Evolutionary conservation across 2,113 vertebrate species (phyloP).

Genomic region (Perccottus glenii): DNA sequence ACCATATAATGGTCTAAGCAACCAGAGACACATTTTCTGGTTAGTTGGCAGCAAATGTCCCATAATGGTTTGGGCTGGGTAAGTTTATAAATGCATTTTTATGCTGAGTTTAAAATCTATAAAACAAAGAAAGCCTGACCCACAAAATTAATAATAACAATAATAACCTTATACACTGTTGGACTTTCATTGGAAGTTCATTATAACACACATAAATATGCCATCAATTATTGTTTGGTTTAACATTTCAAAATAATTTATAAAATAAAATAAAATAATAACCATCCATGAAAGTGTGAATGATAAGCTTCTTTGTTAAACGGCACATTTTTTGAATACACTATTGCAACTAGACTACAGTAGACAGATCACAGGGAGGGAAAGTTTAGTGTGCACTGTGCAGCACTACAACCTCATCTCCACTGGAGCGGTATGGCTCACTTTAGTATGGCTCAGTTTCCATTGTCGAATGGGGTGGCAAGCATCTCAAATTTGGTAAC

Average conservation of each 20-base stretch:
- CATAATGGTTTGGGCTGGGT: conserved; percentile 71
- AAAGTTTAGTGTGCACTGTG: too few species aligned
- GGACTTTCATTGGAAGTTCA: too few species aligned
- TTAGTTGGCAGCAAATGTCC: conserved; percentile 81
- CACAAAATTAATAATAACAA: conserved; percentile 10
- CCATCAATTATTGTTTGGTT: conserved; percentile 32
- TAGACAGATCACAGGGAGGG: too few species aligned
- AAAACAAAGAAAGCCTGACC: conserved; percentile 23
- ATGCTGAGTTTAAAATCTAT: conserved; percentile 50
- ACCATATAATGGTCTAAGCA: conserved; percentile 71
- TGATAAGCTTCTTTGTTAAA: conserved; percentile 72
- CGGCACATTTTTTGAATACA: conserved; percentile 75
- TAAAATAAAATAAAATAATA: conserved; percentile 16
- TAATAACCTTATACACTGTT: too few species aligned
- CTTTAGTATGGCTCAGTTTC: too few species aligned
- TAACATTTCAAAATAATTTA: background rate
- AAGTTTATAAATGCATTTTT: conserved; percentile 73
- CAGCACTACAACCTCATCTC: too few species aligned
- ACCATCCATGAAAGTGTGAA: conserved; percentile 77
- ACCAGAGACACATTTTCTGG: conserved; percentile 81
- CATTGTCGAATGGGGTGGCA: too few species aligned
- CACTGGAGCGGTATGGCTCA: too few species aligned
- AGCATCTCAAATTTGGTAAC: too few species aligned
- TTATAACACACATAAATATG: too few species aligned
- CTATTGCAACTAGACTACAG: conserved; percentile 50